phyloP scores from a whole-genome alignment of 2,888 invertebrate species.

The Drosophila subsilvestris region DNA sequence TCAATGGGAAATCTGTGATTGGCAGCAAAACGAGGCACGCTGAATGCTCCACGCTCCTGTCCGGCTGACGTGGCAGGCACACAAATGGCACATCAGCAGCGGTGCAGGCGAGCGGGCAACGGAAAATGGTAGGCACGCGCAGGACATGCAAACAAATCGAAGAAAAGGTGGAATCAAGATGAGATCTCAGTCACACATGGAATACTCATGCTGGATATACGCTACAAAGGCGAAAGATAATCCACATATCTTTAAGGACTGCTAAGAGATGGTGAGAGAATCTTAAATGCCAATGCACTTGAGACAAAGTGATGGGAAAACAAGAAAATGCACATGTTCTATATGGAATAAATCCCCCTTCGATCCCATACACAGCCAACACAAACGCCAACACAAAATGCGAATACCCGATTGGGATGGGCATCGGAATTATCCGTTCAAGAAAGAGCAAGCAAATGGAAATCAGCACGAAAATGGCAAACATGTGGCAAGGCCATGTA shows the following conservation, averaged over 20 bases:
- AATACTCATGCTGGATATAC: not conserved
- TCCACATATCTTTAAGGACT: too few species aligned
- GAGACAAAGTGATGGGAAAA: too few species aligned
- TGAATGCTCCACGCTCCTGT: slow-evolving; percentile 18
- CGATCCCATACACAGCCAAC: not conserved
- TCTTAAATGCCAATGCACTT: too few species aligned
- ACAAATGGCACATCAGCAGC: slow-evolving; percentile 61
- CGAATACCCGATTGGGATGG: too few species aligned
- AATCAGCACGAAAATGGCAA: slow-evolving; percentile 44
- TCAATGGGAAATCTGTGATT: slow-evolving; percentile 57
- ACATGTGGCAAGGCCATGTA: slow-evolving; percentile 44
- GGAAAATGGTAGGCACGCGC: slow-evolving; percentile 22
- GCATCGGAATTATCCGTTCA: not conserved
- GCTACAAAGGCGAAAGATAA: not conserved
- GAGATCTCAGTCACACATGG: slow-evolving; percentile 2
- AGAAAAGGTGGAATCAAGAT: slow-evolving; percentile 17
- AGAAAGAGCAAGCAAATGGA: slow-evolving; percentile 20
- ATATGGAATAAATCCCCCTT: not conserved
- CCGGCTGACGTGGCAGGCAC: slow-evolving; percentile 68
- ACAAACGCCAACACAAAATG: not conserved
- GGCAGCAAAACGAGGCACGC: slow-evolving; percentile 41
- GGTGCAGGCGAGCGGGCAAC: slow-evolving; percentile 3
- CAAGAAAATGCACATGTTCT: too few species aligned
- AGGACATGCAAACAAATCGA: slow-evolving; percentile 25
- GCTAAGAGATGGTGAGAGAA: too few species aligned